Evolutionary conservation across 2,113 vertebrate species (phyloP), one percentile per base, ranked within the genome.

Genomic region (Steatornis caripensis): DNA sequence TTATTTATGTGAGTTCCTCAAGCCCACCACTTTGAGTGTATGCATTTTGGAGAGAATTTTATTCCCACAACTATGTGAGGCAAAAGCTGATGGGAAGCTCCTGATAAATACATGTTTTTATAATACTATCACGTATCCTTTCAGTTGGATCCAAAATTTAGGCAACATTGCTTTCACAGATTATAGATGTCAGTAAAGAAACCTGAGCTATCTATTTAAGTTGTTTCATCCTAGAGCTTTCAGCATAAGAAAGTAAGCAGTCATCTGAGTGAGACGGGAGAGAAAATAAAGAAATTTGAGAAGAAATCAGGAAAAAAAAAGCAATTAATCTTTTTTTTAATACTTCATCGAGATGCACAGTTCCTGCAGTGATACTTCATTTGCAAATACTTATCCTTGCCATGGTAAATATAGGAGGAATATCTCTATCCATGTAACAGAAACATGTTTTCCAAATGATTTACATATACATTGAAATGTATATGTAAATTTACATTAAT

Each of bases 231-330:
- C 46, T 49, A 54, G 15, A 66, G 2, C 7, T 87, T 93, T 83
- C 45, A 80, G 10, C 2, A 36, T 72, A 39, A 96, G 89, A 62
- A 9, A 71, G 2, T 10, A 51, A 87, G 14, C 9, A 32, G 3
- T 43, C 10, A 36, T 29, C 4, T 9, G 5, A 64, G 9, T 41
- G 71, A 53, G 7, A 26, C 7, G 4, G 2, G 0, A 24, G 20
- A 58, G 11, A 43, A 57, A n/a, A 70, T 5, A 55, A 78, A 23
- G 1, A 39, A 45, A 32, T n/a, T 11, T 54, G 18, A 66, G 39
- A 62, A 48, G 30, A 26, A 69, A 24, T 34, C 37, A 21, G 48
- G 24, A n/a, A 78, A 60, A 68, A 85, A 89, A 37, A 4, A 1
- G 1, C 6, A 53, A 54, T 62, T 66, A 17, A 41, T 62, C 0